phyloP scores from a whole-genome alignment of 2,888 invertebrate species.

The Coecobrya sp. region DNA sequence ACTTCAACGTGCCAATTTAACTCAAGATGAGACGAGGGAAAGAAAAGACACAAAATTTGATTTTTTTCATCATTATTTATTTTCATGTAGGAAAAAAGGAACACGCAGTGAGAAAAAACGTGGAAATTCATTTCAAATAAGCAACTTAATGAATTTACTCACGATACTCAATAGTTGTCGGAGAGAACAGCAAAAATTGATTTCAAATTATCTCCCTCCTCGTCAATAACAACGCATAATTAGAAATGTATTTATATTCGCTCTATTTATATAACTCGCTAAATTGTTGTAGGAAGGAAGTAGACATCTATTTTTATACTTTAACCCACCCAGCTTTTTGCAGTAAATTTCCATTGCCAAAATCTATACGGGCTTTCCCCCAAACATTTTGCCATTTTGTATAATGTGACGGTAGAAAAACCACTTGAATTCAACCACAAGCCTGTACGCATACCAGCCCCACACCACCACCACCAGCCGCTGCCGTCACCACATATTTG shows the following conservation, averaged over 20 bases:
- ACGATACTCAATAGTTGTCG: background rate
- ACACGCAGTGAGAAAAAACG: background rate
- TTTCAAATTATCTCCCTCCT: background rate
- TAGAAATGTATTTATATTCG: background rate
- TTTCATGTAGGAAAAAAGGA: background rate
- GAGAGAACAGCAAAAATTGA: too few species aligned
- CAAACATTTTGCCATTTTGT: too few species aligned
- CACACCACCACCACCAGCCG: too few species aligned
- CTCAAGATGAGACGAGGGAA: background rate
- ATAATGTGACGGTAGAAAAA: too few species aligned
- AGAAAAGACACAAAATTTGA: constrained; percentile 10
- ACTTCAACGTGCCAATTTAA: constrained; percentile 22
- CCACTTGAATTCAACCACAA: too few species aligned
- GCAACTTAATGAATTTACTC: background rate
- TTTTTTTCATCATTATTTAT: constrained; percentile 4
- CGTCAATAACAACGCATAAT: background rate
- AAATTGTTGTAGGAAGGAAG: background rate
- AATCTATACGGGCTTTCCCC: too few species aligned
- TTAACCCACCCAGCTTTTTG: too few species aligned
- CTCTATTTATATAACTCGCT: background rate
- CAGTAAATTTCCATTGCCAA: too few species aligned
- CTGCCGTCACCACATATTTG: too few species aligned
- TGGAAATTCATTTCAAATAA: background rate
- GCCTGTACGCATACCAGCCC: too few species aligned
- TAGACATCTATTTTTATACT: too few species aligned